phyloP scores from a whole-genome alignment of 1,140 invertebrate genomes.

The Drosophila tropicalis region DNA sequence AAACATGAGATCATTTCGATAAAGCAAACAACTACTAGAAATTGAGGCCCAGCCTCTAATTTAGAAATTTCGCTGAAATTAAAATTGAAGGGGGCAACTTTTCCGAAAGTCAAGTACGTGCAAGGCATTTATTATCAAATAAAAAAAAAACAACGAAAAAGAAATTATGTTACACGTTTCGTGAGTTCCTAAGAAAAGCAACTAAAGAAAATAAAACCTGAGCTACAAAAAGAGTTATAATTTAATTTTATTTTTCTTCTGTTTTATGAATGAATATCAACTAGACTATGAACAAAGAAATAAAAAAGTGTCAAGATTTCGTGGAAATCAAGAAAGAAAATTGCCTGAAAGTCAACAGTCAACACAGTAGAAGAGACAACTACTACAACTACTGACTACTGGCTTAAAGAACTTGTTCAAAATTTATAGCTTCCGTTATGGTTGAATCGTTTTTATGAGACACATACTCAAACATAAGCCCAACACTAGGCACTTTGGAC shows the following conservation, averaged over 20 bases:
- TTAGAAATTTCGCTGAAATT: constrained; percentile 59
- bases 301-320: constrained; percentile 38
- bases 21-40: constrained; percentile 31
- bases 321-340: constrained; percentile 50
- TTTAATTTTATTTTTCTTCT: constrained; percentile 23
- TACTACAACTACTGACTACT: not conserved
- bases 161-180: constrained; percentile 62
- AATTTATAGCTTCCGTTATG: constrained; percentile 67
- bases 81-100: constrained; percentile 46
- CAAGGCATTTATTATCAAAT: constrained; percentile 33
- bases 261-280: constrained; percentile 60
- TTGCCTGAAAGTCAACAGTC: constrained; percentile 29
- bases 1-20: constrained; percentile 44
- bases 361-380: not conserved
- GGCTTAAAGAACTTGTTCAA: constrained; percentile 53
- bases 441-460: constrained; percentile 9
- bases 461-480: constrained; percentile 5
- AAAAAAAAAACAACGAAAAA: not conserved
- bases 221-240: constrained; percentile 61
- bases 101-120: constrained; percentile 59
- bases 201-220: constrained; percentile 43
- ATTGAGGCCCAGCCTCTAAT: constrained; percentile 49
- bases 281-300: not conserved
- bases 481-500: constrained; percentile 34
- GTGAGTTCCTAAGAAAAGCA: constrained; percentile 53